Evolutionary conservation across 2,888 invertebrate species (phyloP), one percentile per base, ranked within the genome.

Genomic region (Myopa tessellatipennis): DNA sequence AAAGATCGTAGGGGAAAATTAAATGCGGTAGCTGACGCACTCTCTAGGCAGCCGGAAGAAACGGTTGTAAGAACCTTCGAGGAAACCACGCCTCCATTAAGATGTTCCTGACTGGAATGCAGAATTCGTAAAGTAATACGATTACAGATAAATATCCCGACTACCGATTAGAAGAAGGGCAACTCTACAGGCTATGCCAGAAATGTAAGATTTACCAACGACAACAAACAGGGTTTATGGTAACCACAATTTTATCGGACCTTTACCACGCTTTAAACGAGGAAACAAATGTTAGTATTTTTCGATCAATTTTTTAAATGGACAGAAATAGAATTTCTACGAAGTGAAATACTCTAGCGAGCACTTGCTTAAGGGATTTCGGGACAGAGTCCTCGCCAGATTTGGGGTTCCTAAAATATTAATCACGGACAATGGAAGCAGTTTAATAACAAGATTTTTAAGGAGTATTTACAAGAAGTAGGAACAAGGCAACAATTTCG

Each of bases 11-110:
- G 26, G 12, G 77, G 69, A 7, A 76, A 38, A 4, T 7, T 60
- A 2, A 80, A 80, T 34, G 74, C 76, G 0, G 73, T 80, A 0
- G 78, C 79, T 1, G 80, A 79, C 14, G 77, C 78, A 18, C 70
- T 79, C 3, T 79, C 80, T 0, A 36, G 79, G 8, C n/a, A 58
- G 3, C 78, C 76, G 0, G 3, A 3, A 4, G 55, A 70, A 12
- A 36, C 55, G 10, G 3, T 34, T 1, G 26, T 8, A n/a, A n/a
- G n/a, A n/a, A n/a, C n/a, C n/a, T n/a, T n/a, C n/a, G 8, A n/a
- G n/a, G n/a, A n/a, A n/a, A n/a, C n/a, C n/a, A n/a, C n/a, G n/a
- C n/a, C n/a, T n/a, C n/a, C n/a, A n/a, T n/a, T n/a, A n/a, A n/a
- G n/a, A n/a, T n/a, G n/a, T n/a, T n/a, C n/a, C n/a, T n/a, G n/a